Conservation (phyloP, 2,113 vertebrate species). For the Nesospiza acunhae region DNA sequence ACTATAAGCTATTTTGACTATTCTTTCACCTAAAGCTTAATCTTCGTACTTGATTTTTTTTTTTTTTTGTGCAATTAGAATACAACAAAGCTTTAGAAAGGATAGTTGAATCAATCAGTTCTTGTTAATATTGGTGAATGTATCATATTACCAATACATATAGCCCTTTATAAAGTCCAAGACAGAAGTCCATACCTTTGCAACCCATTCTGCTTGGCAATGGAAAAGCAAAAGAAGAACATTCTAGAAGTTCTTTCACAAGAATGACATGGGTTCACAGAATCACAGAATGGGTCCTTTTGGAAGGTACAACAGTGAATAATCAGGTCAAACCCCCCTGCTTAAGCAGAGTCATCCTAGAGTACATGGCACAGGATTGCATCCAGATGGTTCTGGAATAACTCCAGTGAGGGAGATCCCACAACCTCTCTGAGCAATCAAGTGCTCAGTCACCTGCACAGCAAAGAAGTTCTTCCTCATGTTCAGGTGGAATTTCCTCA, state of each 20-base stretch:
- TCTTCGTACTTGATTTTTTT: background rate
- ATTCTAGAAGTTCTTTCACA: background rate
- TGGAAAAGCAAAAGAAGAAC: background rate
- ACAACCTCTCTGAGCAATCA: background rate
- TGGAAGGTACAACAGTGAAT: background rate
- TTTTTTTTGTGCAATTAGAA: background rate
- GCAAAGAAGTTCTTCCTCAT: background rate
- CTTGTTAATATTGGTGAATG: background rate
- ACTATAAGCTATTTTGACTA: background rate
- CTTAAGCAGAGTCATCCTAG: background rate
- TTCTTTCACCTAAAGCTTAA: background rate
- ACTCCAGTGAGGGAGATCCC: background rate
- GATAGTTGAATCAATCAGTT: background rate
- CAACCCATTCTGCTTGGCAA: background rate
- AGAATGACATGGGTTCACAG: background rate
- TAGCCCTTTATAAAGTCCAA: background rate
- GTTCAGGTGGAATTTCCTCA: background rate
- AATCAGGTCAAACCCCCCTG: background rate
- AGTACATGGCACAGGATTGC: background rate
- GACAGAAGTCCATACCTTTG: background rate
- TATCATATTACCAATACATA: background rate
- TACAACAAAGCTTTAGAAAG: background rate
- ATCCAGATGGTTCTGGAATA: background rate
- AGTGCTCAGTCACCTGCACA: rapidly evolving
- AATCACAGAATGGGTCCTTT: background rate